phyloP scores from a whole-genome alignment of 2,888 invertebrate genomes.

The Pseudoips prasinana region DNA sequence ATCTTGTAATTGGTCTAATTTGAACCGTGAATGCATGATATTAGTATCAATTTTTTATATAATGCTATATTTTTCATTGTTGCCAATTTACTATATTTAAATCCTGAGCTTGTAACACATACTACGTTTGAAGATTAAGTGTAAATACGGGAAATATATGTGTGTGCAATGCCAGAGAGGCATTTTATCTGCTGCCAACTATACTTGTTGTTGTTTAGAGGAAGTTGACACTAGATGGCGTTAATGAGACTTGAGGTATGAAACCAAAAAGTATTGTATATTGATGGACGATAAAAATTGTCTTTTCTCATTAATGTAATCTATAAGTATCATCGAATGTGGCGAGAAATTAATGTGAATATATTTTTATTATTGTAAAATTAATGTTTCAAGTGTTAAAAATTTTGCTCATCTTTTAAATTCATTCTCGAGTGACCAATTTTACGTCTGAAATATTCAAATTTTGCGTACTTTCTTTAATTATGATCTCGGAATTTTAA shows the following conservation, averaged over 20 bases:
- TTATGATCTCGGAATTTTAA: slow-evolving; percentile 20
- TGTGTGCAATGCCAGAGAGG: slow-evolving; percentile 8
- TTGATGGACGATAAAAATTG: too few relatives aligned
- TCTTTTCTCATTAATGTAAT: too few relatives aligned
- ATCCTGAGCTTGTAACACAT: slow-evolving; percentile 40
- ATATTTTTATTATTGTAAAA: slow-evolving; percentile 28
- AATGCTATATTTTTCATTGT: slow-evolving; percentile 62
- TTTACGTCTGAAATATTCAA: neutral
- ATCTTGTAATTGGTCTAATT: slow-evolving; percentile 29
- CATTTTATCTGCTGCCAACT: slow-evolving; percentile 18
- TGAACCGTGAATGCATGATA: slow-evolving; percentile 27
- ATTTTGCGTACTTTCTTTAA: slow-evolving; percentile 6
- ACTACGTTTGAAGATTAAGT: slow-evolving; percentile 18
- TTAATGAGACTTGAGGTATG: slow-evolving; percentile 9
- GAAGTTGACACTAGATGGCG: slow-evolving; percentile 12
- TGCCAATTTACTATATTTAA: slow-evolving; percentile 63
- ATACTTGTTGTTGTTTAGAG: slow-evolving; percentile 10
- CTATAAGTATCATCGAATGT: too few relatives aligned
- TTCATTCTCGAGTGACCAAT: slow-evolving; percentile 34
- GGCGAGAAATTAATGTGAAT: neutral
- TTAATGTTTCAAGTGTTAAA: slow-evolving; percentile 26
- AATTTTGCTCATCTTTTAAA: slow-evolving; percentile 43
- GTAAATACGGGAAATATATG: slow-evolving; percentile 12
- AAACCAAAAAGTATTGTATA: neutral
- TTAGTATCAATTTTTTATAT: slow-evolving; percentile 37